Percentiles rank a stretch among this genome's conserved stretches.
Conservation (phyloP, 2,888 invertebrate genomes). For the Macrophya alboannulata region DNA sequence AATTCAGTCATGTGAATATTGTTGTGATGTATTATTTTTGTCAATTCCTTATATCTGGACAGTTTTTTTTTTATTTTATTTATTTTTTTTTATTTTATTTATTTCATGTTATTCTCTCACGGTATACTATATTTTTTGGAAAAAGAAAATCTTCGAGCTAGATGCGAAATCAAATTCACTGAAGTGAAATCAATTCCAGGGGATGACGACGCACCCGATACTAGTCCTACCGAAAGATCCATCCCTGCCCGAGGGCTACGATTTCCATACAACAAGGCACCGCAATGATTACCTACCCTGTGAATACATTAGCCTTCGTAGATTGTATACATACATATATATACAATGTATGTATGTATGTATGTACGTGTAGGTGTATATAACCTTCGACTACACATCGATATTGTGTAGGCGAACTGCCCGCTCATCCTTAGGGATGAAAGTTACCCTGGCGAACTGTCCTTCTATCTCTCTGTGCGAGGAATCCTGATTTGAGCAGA, state of each 20-base stretch:
- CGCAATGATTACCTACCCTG: constrained; percentile 71
- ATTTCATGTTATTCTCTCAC: neutral
- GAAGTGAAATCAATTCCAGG: constrained; percentile 53
- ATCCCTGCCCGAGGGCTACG: constrained; percentile 65
- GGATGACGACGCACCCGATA: constrained; percentile 58
- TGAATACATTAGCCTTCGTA: constrained; percentile 71
- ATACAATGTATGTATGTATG: neutral
- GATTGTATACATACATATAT: constrained; percentile 33
- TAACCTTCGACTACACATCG: constrained; percentile 24
- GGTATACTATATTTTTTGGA: neutral
- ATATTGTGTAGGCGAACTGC: constrained; percentile 27
- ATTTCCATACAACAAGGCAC: constrained; percentile 73
- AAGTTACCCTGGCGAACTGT: constrained; percentile 40
- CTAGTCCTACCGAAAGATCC: constrained; percentile 65
- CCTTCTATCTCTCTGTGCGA: constrained; percentile 30
- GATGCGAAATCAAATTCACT: constrained; percentile 51
- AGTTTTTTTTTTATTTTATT: neutral
- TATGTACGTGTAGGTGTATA: neutral
- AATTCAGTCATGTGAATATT: neutral
- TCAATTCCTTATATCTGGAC: neutral
- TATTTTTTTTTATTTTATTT: neutral
- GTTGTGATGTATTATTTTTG: neutral
- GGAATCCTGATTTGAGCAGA: constrained; percentile 35
- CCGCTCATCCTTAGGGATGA: constrained; percentile 44
- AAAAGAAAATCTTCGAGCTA: constrained; percentile 19